Percentiles rank a stretch among this genome's conserved stretches.
phyloP scores from a whole-genome alignment of 2,888 invertebrate genomes.

The Leptinotarsa rubiginosa region DNA sequence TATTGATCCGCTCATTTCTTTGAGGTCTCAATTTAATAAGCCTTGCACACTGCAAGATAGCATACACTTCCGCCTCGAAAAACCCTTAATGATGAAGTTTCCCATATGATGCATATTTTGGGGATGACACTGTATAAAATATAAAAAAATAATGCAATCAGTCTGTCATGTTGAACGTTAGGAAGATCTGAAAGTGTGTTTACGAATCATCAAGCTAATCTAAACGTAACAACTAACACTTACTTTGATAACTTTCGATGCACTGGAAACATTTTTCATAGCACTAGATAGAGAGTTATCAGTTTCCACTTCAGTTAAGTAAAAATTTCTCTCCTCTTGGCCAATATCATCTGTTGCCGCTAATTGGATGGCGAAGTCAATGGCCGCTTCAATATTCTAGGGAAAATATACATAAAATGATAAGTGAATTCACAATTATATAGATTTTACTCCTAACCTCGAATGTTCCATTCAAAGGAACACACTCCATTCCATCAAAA shows the following conservation, averaged over 20 bases:
- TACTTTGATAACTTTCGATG: constrained; percentile 58
- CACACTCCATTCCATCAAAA: constrained; percentile 58
- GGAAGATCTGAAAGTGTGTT: too few species aligned
- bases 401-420: constrained; percentile 40
- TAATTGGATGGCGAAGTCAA: constrained; percentile 59
- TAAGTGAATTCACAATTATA: too few species aligned
- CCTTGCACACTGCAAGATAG: too few species aligned
- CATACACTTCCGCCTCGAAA: too few species aligned
- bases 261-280: constrained; percentile 57
- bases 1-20: too few species aligned
- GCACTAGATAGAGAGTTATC: constrained; percentile 52
- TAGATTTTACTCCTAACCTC: constrained; percentile 45
- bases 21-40: too few species aligned
- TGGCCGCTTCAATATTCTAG: constrained; percentile 59
- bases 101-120: too few species aligned
- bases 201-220: too few species aligned
- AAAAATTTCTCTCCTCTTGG: constrained; percentile 54
- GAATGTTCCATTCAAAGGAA: constrained; percentile 53
- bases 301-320: constrained; percentile 60
- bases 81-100: too few species aligned
- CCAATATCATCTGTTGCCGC: constrained; percentile 57
- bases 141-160: too few species aligned
- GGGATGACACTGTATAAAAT: too few species aligned
- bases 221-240: constrained; percentile 38
- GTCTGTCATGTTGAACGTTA: too few species aligned